These are phyloP conservation scores for Furcifer pardalis DNA, from an alignment of 2,797 vertebrate species.

Conservation along the genomic window DNA sequence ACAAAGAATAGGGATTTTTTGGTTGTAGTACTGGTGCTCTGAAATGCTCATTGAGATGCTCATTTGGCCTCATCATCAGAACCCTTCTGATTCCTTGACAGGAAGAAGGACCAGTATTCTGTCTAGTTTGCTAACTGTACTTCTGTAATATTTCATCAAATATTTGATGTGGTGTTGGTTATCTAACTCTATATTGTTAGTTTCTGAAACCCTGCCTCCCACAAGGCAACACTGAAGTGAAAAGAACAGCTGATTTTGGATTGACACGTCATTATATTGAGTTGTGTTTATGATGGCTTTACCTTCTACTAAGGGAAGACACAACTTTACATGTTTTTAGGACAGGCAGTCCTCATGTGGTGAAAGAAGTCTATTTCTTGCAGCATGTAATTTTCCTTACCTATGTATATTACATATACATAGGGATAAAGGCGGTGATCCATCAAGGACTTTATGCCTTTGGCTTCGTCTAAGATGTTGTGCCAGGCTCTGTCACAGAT, in stretches of 20 bases:
- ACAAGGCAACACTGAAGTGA: not conserved
- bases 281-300: not conserved
- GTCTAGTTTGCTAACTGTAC: not conserved
- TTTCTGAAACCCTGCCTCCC: no score
- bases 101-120: not conserved
- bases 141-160: not conserved
- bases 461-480: no score
- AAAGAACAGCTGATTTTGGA: constrained; percentile 27
- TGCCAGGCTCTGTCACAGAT: no score
- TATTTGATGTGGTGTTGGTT: not conserved
- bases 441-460: no score
- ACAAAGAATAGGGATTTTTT: not conserved
- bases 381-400: no score
- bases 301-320: not conserved
- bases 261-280: constrained; percentile 22
- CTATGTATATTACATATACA: no score
- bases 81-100: not conserved
- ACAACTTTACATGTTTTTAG: no score
- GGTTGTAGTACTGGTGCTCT: not conserved
- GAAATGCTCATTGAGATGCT: not conserved
- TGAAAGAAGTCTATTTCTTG: no score
- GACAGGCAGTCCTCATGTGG: no score
- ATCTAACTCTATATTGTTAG: not conserved
- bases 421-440: no score
- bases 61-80: not conserved